Base-by-base conservation (phyloP, 2,888 invertebrate genomes). In the Arrhopalites spinosus region DNA sequence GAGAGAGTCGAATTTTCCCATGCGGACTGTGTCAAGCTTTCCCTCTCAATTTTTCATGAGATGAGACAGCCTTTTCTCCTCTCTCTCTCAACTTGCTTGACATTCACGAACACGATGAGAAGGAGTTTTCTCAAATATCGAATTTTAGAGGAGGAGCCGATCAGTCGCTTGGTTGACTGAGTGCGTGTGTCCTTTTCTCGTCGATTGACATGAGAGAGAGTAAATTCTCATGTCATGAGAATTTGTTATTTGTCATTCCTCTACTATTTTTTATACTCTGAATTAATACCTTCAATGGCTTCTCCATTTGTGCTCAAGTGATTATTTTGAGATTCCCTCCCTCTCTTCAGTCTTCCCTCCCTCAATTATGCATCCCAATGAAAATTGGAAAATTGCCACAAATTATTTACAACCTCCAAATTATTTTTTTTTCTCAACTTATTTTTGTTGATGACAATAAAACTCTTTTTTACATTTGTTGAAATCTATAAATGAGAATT, bases 21-120 rank as follows among this genome's bases (percentile, higher is more conserved):
- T 70, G 27, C 53, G 56, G 53, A 8, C 56, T 36, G 36, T 36
- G 36, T 36, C 36, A 36, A 36, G 36, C 27, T 30, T 70, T n/a
- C 30, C 17, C 15, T 20, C 17, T 70, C 11, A 50, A 70, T 70
- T 50, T 70, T 70, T 70, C 56, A 70, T 70, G 70, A 56, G 30
- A 30, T 59, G 59, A 59, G 59, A 59, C 59, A 20, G 23, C 8
- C n/a, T 36, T 36, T 36, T 36, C 36, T 36, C 36, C 59, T 20
- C 59, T 23, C 25, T 59, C 59, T 59, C 25, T 23, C 1, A 25
- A 59, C 59, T 8, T 20, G 23, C 20, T 25, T 20, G n/a, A 53
- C 53, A 53, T 53, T 20, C 53, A 53, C 5, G 36, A 36, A 36
- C 36, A 36, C 36, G 36, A 36, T 7, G 36, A 36, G 36, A 36